Percentiles rank a stretch among this genome's conserved stretches.
Evolutionary conservation across 2,797 vertebrate genomes (phyloP).

Genomic region (Centropyge bicolor): DNA sequence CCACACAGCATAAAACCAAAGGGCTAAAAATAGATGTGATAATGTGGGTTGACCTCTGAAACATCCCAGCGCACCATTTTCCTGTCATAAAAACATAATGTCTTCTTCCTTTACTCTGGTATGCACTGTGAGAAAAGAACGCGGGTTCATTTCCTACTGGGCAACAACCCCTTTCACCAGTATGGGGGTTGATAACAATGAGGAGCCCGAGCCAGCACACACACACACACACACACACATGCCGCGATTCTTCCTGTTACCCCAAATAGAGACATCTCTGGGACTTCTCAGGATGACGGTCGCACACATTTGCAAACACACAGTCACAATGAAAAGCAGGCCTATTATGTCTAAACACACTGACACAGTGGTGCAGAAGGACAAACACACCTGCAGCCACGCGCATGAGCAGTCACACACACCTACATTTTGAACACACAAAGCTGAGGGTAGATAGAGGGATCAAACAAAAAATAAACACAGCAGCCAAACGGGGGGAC

Average conservation of each 20-base stretch:
- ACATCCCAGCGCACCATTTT: conserved; percentile 47
- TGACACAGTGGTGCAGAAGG: conserved; percentile 39
- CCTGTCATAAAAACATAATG: conserved; percentile 50
- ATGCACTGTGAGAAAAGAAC: conserved; percentile 47
- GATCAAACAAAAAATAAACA: conserved; percentile 78
- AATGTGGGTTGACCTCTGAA: conserved; percentile 47
- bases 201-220: conserved; percentile 32
- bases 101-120: conserved; percentile 57
- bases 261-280: conserved; percentile 68
- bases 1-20: conserved; percentile 33
- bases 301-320: conserved; percentile 58
- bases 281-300: conserved; percentile 63
- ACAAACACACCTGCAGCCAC: conserved; percentile 30
- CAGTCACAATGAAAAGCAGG: conserved; percentile 56
- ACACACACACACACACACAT: conserved; percentile 44
- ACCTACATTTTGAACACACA: conserved; percentile 4
- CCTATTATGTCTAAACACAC: conserved; percentile 60
- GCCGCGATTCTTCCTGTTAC: conserved; percentile 66
- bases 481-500: conserved; percentile 59
- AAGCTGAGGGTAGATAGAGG: conserved; percentile 50
- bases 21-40: conserved; percentile 53
- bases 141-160: conserved; percentile 64
- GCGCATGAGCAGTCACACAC: neutral
- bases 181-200: conserved; percentile 48
- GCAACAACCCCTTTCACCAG: conserved; percentile 49